These are phyloP conservation scores for Thaumatotibia leucotreta DNA, from an alignment of 1,140 invertebrate species.

Conservation along the genomic window DNA sequence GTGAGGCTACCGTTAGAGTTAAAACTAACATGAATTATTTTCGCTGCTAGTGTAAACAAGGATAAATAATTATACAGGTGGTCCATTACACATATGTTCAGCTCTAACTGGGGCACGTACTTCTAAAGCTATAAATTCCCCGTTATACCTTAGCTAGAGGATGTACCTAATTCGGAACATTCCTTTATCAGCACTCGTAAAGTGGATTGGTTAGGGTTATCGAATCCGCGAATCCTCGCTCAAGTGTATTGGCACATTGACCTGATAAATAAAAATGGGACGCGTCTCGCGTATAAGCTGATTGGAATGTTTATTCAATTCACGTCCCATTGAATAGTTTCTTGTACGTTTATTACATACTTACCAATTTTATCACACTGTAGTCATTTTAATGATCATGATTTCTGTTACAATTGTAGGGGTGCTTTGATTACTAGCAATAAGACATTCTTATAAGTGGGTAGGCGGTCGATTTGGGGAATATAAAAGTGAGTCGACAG, in stretches of 20 bases:
- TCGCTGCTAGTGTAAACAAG: too few relatives aligned
- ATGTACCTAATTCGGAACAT: slow-evolving; percentile 3
- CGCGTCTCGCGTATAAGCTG: neutral
- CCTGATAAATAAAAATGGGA: slow-evolving; percentile 6
- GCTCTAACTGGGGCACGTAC: neutral
- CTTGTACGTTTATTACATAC: neutral
- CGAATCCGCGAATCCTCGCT: slow-evolving; percentile 3
- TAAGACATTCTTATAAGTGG: too few relatives aligned
- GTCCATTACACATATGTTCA: neutral
- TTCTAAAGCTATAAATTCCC: neutral
- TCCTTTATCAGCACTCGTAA: slow-evolving; percentile 8
- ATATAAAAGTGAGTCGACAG: too few relatives aligned
- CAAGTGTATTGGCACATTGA: slow-evolving; percentile 13
- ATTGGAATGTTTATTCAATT: slow-evolving; percentile 7
- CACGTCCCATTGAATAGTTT: neutral
- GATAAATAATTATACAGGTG: neutral
- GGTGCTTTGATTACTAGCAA: too few relatives aligned
- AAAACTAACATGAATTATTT: too few relatives aligned
- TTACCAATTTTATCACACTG: too few relatives aligned
- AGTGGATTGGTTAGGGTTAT: slow-evolving; percentile 8
- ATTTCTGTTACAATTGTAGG: too few relatives aligned
- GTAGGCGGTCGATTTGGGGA: too few relatives aligned
- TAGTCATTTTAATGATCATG: too few relatives aligned
- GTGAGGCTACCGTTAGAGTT: too few relatives aligned
- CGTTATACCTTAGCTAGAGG: neutral